phyloP scores from a whole-genome alignment of 2,888 invertebrate genomes.

The Tromatobia lineatoria region DNA sequence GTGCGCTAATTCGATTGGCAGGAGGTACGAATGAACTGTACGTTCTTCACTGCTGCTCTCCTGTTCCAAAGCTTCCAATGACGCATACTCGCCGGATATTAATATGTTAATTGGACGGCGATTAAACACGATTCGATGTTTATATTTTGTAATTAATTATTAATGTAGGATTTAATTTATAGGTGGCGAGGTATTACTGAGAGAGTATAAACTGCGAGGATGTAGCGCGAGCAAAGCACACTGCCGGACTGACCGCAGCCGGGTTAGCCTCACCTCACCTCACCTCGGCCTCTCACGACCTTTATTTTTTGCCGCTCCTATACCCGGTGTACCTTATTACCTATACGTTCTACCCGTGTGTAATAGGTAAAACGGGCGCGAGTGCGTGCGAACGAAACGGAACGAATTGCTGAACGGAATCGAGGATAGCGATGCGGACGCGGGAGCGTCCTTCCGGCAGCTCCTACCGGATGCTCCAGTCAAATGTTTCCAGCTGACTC shows the following conservation, averaged over 20 bases:
- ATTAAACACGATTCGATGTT: conserved; percentile 9
- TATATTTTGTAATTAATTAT: background rate
- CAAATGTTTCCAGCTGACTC: conserved; percentile 52
- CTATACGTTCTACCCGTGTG: conserved; percentile 32
- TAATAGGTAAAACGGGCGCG: conserved; percentile 63
- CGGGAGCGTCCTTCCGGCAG: conserved; percentile 83
- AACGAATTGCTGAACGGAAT: conserved; percentile 66
- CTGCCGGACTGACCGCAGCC: conserved; percentile 74
- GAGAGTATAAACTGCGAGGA: conserved; percentile 34
- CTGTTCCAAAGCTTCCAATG: background rate
- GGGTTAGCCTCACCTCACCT: conserved; percentile 61
- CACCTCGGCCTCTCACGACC: conserved; percentile 63
- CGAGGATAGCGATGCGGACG: conserved; percentile 71
- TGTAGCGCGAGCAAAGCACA: conserved; percentile 75
- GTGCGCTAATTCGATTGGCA: conserved; percentile 44
- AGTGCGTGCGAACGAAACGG: conserved; percentile 64
- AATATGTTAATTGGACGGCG: conserved; percentile 27
- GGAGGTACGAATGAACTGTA: background rate
- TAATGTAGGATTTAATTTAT: background rate
- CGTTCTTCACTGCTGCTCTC: conserved; percentile 5
- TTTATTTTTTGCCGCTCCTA: conserved; percentile 69
- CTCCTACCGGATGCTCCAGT: conserved; percentile 78
- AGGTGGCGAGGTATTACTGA: background rate
- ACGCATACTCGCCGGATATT: background rate
- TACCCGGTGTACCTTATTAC: conserved; percentile 61